phyloP scores from a whole-genome alignment of 2,888 invertebrate genomes.

The Pollenia labialis region DNA sequence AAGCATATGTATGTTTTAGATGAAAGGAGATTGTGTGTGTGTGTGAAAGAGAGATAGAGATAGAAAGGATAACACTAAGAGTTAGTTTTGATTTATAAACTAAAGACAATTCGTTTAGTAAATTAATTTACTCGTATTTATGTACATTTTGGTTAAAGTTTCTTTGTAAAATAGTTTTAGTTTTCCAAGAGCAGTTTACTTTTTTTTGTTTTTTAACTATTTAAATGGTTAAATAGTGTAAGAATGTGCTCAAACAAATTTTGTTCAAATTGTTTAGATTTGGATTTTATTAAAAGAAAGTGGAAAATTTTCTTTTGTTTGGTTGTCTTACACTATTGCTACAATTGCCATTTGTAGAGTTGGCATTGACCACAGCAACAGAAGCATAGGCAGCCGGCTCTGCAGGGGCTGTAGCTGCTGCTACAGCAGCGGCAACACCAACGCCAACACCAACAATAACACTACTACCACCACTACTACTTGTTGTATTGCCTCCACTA shows the following conservation, averaged over 20 bases:
- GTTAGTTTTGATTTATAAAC: conserved; percentile 49
- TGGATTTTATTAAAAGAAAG: conserved; percentile 75
- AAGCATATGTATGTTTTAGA: conserved; percentile 15
- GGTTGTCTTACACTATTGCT: conserved; percentile 76
- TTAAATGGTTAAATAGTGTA: conserved; percentile 45
- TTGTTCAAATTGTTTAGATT: conserved; percentile 6
- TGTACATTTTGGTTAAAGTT: conserved; percentile 60
- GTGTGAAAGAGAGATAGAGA: background rate
- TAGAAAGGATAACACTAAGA: conserved; percentile 28
- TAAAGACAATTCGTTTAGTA: conserved; percentile 37
- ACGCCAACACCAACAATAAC: conserved; percentile 68
- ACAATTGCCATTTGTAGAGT: conserved; percentile 74
- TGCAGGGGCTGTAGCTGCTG: conserved; percentile 71
- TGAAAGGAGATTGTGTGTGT: background rate
- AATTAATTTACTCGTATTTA: conserved; percentile 40
- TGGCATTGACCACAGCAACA: conserved; percentile 78
- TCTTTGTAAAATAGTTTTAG: conserved; percentile 25
- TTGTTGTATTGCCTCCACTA: conserved; percentile 32
- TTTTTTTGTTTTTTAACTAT: conserved; percentile 11
- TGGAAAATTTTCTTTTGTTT: conserved; percentile 79
- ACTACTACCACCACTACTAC: conserved; percentile 35
- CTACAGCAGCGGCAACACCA: conserved; percentile 71
- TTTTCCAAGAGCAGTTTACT: conserved; percentile 34
- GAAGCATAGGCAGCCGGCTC: conserved; percentile 79
- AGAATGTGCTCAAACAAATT: conserved; percentile 17